A percentile compares a stretch with the other conserved stretches of the same genome.
These are phyloP conservation scores for Tadarida brasiliensis DNA, from an alignment of 2,797 vertebrate species.

Conservation along the genomic window DNA sequence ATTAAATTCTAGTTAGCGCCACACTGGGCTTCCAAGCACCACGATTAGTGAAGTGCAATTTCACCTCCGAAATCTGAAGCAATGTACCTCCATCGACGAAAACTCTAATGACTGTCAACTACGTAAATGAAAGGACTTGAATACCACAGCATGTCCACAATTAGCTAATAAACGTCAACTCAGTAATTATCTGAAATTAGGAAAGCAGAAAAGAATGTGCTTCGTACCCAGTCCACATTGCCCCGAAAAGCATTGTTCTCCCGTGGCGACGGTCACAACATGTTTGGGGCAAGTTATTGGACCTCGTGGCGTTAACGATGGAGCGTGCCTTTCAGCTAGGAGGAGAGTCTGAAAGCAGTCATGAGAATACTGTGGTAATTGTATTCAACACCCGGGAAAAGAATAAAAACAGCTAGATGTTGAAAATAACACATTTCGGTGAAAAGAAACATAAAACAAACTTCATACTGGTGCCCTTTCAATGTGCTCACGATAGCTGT, in stretches of 20 bases:
- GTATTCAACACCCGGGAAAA: constrained; percentile 62
- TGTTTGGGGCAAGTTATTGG: constrained; percentile 77
- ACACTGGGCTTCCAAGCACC: neutral
- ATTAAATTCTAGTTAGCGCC: constrained; percentile 52
- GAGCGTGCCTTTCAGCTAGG: constrained; percentile 55
- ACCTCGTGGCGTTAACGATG: constrained; percentile 67
- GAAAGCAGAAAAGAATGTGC: constrained; percentile 58
- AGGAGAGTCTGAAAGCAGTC: constrained; percentile 69
- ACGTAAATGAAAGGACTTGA: constrained; percentile 68
- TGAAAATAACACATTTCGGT: constrained; percentile 55
- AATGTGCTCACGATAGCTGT: constrained; percentile 57
- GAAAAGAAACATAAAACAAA: constrained; percentile 68
- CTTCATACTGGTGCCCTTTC: constrained; percentile 35
- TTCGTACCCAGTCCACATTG: constrained; percentile 61
- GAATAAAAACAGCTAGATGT: constrained; percentile 62
- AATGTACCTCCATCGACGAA: constrained; percentile 59
- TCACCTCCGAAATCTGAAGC: constrained; percentile 51
- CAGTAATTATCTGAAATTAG: constrained; percentile 73
- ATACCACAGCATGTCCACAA: constrained; percentile 65
- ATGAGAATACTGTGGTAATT: constrained; percentile 61
- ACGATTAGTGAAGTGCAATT: constrained; percentile 23
- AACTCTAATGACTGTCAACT: constrained; percentile 72
- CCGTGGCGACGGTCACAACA: constrained; percentile 77
- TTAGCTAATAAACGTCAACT: constrained; percentile 72
- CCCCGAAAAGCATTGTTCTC: constrained; percentile 69